Evolutionary conservation across 2,888 invertebrate genomes (phyloP).

Genomic region (Agrypnus murinus): DNA sequence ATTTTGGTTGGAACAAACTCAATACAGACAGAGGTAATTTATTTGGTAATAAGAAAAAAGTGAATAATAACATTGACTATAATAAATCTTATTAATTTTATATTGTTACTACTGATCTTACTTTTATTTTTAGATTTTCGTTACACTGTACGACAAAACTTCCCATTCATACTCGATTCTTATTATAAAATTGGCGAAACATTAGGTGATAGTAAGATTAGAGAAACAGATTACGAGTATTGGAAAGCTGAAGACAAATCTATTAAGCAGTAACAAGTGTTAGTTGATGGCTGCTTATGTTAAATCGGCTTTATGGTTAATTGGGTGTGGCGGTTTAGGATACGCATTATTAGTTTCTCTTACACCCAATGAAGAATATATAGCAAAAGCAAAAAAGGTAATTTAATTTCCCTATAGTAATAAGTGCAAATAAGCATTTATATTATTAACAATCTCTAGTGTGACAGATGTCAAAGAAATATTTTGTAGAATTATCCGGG

Average conservation of each 20-base stretch:
- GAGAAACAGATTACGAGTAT: conserved; percentile 75
- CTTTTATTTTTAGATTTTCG: conserved; percentile 77
- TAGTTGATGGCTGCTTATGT: conserved; percentile 64
- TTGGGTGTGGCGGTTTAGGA: conserved; percentile 76
- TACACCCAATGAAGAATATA: conserved; percentile 70
- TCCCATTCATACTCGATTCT: conserved; percentile 78
- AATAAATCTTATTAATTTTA: no score
- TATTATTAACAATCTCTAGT: no score
- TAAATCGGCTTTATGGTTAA: conserved; percentile 76
- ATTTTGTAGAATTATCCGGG: conserved; percentile 68
- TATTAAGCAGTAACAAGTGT: conserved; percentile 66
- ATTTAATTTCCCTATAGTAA: conserved; percentile 27
- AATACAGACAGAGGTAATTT: conserved; percentile 84
- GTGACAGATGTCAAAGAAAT: no score
- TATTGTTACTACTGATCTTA: no score
- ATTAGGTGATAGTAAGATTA: conserved; percentile 71
- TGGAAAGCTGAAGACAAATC: conserved; percentile 75
- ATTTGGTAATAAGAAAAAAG: no score
- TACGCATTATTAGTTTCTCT: conserved; percentile 75
- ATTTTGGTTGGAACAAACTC: conserved; percentile 80
- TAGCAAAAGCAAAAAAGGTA: conserved; percentile 60
- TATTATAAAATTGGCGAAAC: conserved; percentile 83
- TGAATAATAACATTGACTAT: no score
- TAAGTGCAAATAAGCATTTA: no score
- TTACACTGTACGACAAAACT: conserved; percentile 79